Evolutionary conservation across 2,888 invertebrate genomes (phyloP), one percentile per base, ranked within the genome.

Genomic region (Heliconius ismenius): DNA sequence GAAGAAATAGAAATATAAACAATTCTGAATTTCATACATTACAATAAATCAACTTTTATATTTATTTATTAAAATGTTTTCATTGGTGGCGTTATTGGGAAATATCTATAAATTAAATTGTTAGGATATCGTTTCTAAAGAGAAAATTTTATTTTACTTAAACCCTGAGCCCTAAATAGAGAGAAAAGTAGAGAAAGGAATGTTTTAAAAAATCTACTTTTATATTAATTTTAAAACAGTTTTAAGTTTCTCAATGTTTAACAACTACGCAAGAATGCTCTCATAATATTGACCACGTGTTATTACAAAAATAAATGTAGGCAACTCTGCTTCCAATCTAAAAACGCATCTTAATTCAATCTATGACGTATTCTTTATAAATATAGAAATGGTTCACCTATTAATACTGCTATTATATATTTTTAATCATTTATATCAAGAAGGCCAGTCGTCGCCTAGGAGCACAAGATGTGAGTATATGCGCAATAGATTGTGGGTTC

Each of bases 221-320:
- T 3, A 10, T 24, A n/a, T 60, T 24, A n/a, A 7, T 24, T 60
- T 26, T 26, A 21, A 64, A 36, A 64, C 21, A 36, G 4, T 21
- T n/a, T 36, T 9, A 39, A 39, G 24, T 24, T 39, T 67, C 15
- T 24, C 39, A n/a, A 2, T 65, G 15, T 65, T n/a, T 18, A 67
- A 67, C 39, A 15, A 24, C 39, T 24, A 39, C 67, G 39, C 67
- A 39, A 21, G 3, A 3, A 7, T 3, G 65, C 65, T 65, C 65
- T n/a, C 65, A 65, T 67, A 67, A 67, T 67, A 39, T 67, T 67
- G 39, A 67, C 67, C 67, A 67, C 39, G 67, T 67, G 67, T 67
- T 67, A 67, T 67, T 67, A 67, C 67, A 43, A 67, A 67, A 67
- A 67, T 67, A 67, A 67, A 67, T 67, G 15, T 67, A 67, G 24